Conservation (phyloP, 2,888 invertebrate species). For the Andrena praecox region DNA sequence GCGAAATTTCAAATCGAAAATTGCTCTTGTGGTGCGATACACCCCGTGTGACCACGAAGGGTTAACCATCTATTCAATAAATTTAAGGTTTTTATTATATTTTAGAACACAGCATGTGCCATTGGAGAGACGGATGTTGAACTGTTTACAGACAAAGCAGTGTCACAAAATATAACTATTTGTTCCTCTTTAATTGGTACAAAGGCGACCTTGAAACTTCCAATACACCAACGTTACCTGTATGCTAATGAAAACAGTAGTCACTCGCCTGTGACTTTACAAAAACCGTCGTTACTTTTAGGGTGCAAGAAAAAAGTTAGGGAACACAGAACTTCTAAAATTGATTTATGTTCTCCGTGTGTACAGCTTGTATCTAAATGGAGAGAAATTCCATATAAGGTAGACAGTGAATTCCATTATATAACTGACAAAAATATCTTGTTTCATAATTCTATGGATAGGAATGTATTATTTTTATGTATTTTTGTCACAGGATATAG, state of each 20-base stretch:
- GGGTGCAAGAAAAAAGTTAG: slow-evolving; percentile 78
- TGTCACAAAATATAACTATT: slow-evolving; percentile 76
- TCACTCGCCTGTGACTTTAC: slow-evolving; percentile 71
- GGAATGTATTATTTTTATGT: slow-evolving; percentile 3
- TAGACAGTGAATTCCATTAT: slow-evolving; percentile 48
- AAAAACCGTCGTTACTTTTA: slow-evolving; percentile 75
- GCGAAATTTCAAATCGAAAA: too few species aligned
- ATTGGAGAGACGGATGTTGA: slow-evolving; percentile 81
- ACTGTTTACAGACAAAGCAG: slow-evolving; percentile 79
- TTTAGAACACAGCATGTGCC: slow-evolving; percentile 77
- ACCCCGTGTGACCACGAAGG: too few species aligned
- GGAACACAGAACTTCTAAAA: slow-evolving; percentile 76
- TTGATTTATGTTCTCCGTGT: slow-evolving; percentile 79
- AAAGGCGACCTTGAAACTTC: slow-evolving; percentile 68
- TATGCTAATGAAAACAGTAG: slow-evolving; percentile 68
- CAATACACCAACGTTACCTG: slow-evolving; percentile 81
- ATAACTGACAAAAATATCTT: not conserved
- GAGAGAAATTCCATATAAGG: slow-evolving; percentile 79
- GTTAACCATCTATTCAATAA: not conserved
- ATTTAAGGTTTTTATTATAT: slow-evolving; percentile 1
- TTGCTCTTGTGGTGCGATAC: too few species aligned
- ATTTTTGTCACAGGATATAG: slow-evolving; percentile 69
- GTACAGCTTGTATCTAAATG: slow-evolving; percentile 74
- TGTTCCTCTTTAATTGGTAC: slow-evolving; percentile 69
- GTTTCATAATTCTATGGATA: not conserved